Percentiles rank a stretch among this genome's conserved stretches.
phyloP scores from a whole-genome alignment of 2,113 vertebrate genomes.

The Notothenia coriiceps region DNA sequence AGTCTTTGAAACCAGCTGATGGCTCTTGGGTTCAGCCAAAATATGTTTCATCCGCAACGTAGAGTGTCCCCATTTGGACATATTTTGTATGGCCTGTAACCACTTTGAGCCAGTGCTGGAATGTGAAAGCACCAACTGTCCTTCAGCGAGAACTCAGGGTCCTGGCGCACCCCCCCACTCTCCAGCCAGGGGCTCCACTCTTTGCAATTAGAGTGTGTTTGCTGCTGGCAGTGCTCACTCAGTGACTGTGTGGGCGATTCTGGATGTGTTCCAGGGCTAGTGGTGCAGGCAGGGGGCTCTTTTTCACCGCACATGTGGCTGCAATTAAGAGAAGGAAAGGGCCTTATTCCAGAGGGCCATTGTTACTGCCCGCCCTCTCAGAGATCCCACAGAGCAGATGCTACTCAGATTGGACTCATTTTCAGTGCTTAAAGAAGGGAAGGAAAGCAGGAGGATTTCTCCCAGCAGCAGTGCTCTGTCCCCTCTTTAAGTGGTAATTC shows the following conservation, averaged over 20 bases:
- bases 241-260: constrained; percentile 75
- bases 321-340: constrained; percentile 79
- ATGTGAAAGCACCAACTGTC: constrained; percentile 71
- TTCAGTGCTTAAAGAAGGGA: constrained; percentile 59
- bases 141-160: constrained; percentile 69
- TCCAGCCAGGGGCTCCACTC: constrained; percentile 78
- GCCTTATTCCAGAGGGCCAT: constrained; percentile 70
- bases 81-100: constrained; percentile 60
- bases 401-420: constrained; percentile 74
- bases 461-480: constrained; percentile 42
- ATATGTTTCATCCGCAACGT: constrained; percentile 43
- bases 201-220: constrained; percentile 81
- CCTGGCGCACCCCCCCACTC: constrained; percentile 53
- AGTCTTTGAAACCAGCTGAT: constrained; percentile 59
- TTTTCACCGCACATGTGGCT: constrained; percentile 77
- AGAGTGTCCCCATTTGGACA: constrained; percentile 45
- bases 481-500: constrained; percentile 59
- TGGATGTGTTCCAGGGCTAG: constrained; percentile 72
- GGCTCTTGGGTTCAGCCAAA: constrained; percentile 56
- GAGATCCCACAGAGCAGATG: constrained; percentile 79
- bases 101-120: constrained; percentile 66
- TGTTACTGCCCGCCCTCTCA: constrained; percentile 67
- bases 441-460: constrained; percentile 58
- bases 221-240: constrained; percentile 77
- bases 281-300: constrained; percentile 74